Conservation (phyloP, 2,797 vertebrate genomes). For the Eulemur rubriventer region DNA sequence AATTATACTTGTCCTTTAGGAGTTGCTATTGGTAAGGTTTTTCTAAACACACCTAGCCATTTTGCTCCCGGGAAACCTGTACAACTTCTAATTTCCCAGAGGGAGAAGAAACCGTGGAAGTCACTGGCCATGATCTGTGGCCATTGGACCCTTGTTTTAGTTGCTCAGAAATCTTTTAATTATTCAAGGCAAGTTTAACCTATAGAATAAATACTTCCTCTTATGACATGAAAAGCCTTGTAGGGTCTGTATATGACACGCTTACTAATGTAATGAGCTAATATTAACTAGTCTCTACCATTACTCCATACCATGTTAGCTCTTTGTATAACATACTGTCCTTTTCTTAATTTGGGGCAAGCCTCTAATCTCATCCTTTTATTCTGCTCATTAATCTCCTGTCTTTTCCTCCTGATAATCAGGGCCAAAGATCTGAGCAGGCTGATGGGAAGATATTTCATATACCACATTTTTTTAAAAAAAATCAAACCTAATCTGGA, state of each 20-base stretch:
- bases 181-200: slow-evolving; percentile 10
- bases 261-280: not conserved
- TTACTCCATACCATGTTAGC: not conserved
- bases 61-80: not conserved
- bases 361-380: slow-evolving; percentile 20
- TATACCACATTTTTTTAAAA: slow-evolving; percentile 1
- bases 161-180: not conserved
- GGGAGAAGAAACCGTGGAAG: not conserved
- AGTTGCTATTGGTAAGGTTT: not conserved
- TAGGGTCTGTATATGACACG: not conserved
- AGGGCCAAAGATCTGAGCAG: slow-evolving; percentile 37
- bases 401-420: slow-evolving; percentile 23
- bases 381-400: slow-evolving; percentile 47
- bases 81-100: not conserved
- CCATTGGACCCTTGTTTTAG: not conserved
- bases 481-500: not conserved
- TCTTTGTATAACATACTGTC: not conserved
- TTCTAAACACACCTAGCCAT: not conserved
- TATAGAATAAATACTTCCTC: not conserved
- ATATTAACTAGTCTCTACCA: not conserved
- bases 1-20: not conserved
- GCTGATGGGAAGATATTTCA: not conserved
- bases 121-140: not conserved
- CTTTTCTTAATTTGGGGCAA: slow-evolving; percentile 6
- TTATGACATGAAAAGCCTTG: not conserved